Evolutionary conservation across 2,113 vertebrate species (phyloP).

Genomic region (Ploceus nigricollis): DNA sequence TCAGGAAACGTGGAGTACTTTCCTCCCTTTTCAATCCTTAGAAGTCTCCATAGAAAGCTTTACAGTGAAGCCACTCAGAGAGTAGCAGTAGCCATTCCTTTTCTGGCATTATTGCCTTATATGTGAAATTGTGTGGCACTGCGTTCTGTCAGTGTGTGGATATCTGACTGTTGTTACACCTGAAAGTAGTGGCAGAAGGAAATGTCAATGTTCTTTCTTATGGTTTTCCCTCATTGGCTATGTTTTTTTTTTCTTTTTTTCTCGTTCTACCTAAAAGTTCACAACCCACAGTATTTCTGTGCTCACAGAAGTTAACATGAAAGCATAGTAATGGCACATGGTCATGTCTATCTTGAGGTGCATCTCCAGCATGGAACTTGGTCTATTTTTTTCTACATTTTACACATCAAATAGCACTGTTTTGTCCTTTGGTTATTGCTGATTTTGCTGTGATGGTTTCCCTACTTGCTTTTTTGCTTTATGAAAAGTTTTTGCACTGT

Average conservation of each 20-base stretch:
- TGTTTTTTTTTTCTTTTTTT: neutral
- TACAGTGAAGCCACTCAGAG: neutral
- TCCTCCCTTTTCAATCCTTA: neutral
- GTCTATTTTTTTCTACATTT: neutral
- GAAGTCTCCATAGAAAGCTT: neutral
- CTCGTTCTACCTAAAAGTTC: neutral
- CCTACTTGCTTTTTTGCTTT: neutral
- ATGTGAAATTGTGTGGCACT: neutral
- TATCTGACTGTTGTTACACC: neutral
- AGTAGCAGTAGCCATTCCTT: neutral
- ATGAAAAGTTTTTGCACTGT: neutral
- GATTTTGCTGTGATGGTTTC: neutral
- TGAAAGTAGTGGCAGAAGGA: neutral
- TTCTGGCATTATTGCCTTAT: neutral
- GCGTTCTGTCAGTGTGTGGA: neutral
- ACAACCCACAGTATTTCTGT: neutral
- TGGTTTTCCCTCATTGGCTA: neutral
- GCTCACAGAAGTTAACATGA: neutral
- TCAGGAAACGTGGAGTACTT: neutral
- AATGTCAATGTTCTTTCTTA: neutral
- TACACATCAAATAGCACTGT: neutral
- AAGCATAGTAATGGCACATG: neutral
- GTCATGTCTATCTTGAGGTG: neutral
- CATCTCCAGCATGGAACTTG: neutral
- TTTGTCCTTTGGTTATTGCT: neutral